Evolutionary conservation across 1,140 invertebrate genomes (phyloP), one percentile per base, ranked within the genome.

Genomic region (Micrasema longulum): DNA sequence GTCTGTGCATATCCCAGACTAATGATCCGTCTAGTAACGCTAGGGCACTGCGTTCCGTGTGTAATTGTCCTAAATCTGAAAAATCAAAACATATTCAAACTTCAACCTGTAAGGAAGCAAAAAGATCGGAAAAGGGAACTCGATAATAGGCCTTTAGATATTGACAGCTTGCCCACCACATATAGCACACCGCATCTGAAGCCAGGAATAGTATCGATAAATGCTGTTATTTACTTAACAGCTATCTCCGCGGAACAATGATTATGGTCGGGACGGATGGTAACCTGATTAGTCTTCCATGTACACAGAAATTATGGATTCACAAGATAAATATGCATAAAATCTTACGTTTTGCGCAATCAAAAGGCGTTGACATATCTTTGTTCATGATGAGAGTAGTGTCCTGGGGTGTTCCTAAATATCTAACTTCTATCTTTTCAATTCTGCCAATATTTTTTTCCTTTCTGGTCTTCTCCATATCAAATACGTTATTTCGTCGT

Each of bases 1-100:
- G 97, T 77, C 89, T 87, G 79, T 98, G 93, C 92, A 99, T 95
- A 78, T 99, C 96, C 96, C 96, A 99, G 2, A 92, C 82, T 0
- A 88, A 84, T 35, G 82, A 80, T 7, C 89, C 90, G 82, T 99
- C 90, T 0, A 98, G 86, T 18, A 94, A 78, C 0, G 96, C 97
- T 7, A 98, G 77, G 0, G 91, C 94, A 55, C 92, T 90, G 23
- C 88, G 82, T 45, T 93, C 88, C 12, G 85, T 85, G 18, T 95
- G 83, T 69, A 89, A 88, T 79, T 97, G 92, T 31, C 84, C 85
- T 83, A 91, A 73, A 94, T 96, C 89, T 96, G 80, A 10, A 86
- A 83, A 73, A 70, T 64, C 43, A 0, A 10, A 63, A 43, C 11
- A 12, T 43, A 43, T 43, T 43, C 16, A 12, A 43, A 7, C 4